Evolutionary conservation across 2,113 vertebrate genomes (phyloP).

Genomic region (Mohoua ochrocephala): DNA sequence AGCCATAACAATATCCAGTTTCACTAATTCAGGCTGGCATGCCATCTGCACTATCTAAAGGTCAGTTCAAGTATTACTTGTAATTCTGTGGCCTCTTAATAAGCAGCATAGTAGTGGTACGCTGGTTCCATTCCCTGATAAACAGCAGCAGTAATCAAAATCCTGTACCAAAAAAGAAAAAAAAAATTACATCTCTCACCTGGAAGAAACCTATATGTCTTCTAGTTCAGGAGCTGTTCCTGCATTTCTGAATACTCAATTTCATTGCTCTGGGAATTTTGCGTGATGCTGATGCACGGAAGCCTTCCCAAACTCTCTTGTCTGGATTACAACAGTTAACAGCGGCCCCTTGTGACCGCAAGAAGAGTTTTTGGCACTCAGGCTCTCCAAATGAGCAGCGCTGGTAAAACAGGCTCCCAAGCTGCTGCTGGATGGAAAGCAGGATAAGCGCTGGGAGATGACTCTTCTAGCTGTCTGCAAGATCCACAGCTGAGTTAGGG

Average conservation of each 20-base stretch:
- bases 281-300: background rate
- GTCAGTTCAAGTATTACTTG: background rate
- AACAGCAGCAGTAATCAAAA: background rate
- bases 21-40: slow-evolving; percentile 5
- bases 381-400: rapidly evolving
- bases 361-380: rapidly evolving
- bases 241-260: background rate
- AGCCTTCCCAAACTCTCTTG: background rate
- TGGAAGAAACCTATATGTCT: background rate
- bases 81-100: background rate
- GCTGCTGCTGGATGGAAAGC: background rate
- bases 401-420: rapidly evolving
- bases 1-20: background rate
- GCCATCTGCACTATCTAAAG: background rate
- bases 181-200: background rate
- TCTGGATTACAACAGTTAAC: rapidly evolving
- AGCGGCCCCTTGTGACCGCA: background rate
- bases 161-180: background rate
- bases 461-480: background rate
- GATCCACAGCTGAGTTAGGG: background rate
- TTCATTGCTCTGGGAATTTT: background rate
- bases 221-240: background rate
- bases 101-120: background rate
- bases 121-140: background rate
- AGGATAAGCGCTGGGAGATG: background rate